Evolutionary conservation across 2,797 vertebrate genomes (phyloP), one percentile per base, ranked within the genome.

Genomic region (Ctenosaura bakeri): DNA sequence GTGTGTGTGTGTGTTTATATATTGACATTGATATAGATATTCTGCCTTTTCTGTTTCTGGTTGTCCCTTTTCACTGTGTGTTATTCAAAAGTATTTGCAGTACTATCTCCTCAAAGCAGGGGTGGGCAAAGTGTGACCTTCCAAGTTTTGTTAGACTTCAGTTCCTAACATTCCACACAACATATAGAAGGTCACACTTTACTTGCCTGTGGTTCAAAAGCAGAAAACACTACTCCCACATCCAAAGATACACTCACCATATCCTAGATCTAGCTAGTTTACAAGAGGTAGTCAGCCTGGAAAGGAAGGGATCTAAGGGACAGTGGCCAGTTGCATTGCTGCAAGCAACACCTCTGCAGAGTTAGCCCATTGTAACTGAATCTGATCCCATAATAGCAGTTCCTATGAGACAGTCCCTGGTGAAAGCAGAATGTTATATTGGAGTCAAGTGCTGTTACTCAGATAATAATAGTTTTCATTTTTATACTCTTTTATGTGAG

Each of bases 391-490:
- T 78, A 78, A 78, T 74, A 73, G 85, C 83, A 93, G 84, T 86
- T 91, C 87, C 83, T 90, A 73, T 84, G 88, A 81, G 71, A 85
- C 83, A 94, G 46, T 38, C 69, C 91, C 91, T 91, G 89, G 90
- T 91, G 87, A 93, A 88, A 94, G 9, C 13, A 91, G 88, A 87
- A 78, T 88, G 93, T 93, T 95, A 85, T 64, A 84, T n/a, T 42
- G 32, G 54, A 92, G 83, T 87, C 85, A 83, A 73, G 88, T 88
- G 87, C 85, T 94, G 87, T 88, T 93, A 35, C 83, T 89, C 56
- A 89, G 91, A 92, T 91, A 96, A 94, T 93, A 94, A 93, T 59
- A 90, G 86, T 91, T 96, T 91, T 89, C 83, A 87, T 93, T 95
- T 92, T 92, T 91, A 89, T 42, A 89, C 10, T 1, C 91, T 92